Conservation (phyloP, 1,140 invertebrate genomes). For the Laupala kohalensis region DNA sequence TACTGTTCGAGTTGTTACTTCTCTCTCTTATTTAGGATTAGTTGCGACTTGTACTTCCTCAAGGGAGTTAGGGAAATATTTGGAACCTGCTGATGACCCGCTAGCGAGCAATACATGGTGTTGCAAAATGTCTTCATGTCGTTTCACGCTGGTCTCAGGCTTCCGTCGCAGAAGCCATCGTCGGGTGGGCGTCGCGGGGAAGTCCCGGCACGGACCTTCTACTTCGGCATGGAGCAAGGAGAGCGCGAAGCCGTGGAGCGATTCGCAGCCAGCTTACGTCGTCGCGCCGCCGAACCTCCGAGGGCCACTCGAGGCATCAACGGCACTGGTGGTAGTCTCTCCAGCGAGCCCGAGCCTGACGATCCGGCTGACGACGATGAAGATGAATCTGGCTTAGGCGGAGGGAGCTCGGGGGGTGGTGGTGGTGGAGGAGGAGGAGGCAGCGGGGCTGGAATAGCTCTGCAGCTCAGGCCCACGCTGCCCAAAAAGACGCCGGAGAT, state of each 20-base stretch:
- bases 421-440: slow-evolving; percentile 1
- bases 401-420: neutral
- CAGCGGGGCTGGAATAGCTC: slow-evolving; percentile 40
- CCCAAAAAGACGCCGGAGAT: slow-evolving; percentile 61
- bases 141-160: neutral
- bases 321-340: slow-evolving; percentile 6
- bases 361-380: neutral
- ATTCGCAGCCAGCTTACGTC: slow-evolving; percentile 20
- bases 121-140: too few relatives aligned
- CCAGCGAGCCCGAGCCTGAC: slow-evolving; percentile 1
- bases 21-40: too few relatives aligned
- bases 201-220: slow-evolving; percentile 51
- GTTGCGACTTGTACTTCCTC: too few relatives aligned
- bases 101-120: too few relatives aligned
- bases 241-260: slow-evolving; percentile 31
- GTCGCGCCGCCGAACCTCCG: neutral
- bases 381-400: neutral
- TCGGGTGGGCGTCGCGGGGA: slow-evolving; percentile 13
- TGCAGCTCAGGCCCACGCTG: slow-evolving; percentile 58
- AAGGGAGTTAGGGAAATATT: too few relatives aligned
- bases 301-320: neutral
- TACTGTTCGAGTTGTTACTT: too few relatives aligned
- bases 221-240: slow-evolving; percentile 53
- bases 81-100: too few relatives aligned
- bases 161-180: neutral